Evolutionary conservation across 2,888 invertebrate species (phyloP), one percentile per base, ranked within the genome.

Genomic region (Phyllotreta cruciferae): DNA sequence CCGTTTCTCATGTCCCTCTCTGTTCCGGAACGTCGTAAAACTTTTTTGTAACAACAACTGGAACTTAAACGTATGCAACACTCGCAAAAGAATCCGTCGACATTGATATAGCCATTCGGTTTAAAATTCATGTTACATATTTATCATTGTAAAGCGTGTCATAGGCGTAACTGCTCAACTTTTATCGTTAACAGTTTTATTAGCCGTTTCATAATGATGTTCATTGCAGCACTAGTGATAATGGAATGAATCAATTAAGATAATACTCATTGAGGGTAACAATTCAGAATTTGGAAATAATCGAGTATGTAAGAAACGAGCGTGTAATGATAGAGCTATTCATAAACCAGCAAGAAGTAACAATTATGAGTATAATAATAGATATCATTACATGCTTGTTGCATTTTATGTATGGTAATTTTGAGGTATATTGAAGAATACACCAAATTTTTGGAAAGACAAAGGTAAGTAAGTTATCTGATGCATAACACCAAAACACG

Each of bases 121-220:
- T 65, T 65, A 62, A 24, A 62, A 64, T 64, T 65, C 62, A 62
- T 55, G 62, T 62, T 50, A 62, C 61, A 61, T 64, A 64, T 64
- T 61, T 64, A 64, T 64, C 45, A 57, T 41, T 36, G 41, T 53
- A 44, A 10, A 42, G 41, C 54, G 14, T 38, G n/a, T 24, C 58
- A 65, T 42, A 55, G 62, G 37, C 65, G 65, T 49, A 42, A 24
- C 24, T 24, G 24, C 24, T 24, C 4, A 24, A 24, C 24, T 10
- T 13, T 11, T 10, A 7, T 0, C 3, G 24, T 10, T 4, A 3
- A 11, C 6, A 37, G 13, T 5, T 34, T 14, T 7, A 24, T 11
- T 9, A 36, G 39, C 0, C 2, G 37, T 7, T 11, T n/a, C 8
- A 11, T 36, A 6, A 36, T 37, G 38, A 53, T 11, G 9, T 10